Evolutionary conservation across 2,113 vertebrate species (phyloP).

Genomic region (Brachionichthys hirsutus): DNA sequence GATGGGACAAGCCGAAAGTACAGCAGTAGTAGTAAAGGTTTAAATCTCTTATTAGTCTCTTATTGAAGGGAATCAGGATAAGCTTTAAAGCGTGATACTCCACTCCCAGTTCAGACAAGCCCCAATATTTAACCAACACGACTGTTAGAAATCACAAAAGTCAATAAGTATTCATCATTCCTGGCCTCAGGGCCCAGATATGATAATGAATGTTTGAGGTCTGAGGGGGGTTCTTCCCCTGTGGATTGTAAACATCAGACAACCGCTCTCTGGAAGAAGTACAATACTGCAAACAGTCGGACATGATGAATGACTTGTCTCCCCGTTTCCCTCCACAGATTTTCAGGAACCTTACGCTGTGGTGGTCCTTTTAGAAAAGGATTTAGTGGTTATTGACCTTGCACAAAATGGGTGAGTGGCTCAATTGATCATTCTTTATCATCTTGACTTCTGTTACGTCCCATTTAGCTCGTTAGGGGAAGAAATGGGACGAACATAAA

Average conservation of each 20-base stretch:
- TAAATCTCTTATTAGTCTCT: slow-evolving; percentile 9
- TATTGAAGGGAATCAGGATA: background rate
- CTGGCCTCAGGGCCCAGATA: slow-evolving; percentile 42
- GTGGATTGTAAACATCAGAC: slow-evolving; percentile 36
- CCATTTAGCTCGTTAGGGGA: too few species aligned
- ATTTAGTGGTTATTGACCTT: slow-evolving; percentile 98
- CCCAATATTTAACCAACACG: slow-evolving; percentile 41
- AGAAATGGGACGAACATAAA: too few species aligned
- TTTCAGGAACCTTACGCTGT: slow-evolving; percentile 99
- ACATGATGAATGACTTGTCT: slow-evolving; percentile 20
- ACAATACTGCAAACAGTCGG: background rate
- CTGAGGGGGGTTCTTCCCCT: slow-evolving; percentile 21
- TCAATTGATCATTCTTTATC: slow-evolving; percentile 4
- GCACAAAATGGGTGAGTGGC: slow-evolving; percentile 96
- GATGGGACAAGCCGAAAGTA: too few species aligned
- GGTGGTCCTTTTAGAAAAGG: slow-evolving; percentile 97
- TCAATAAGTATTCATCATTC: slow-evolving; percentile 30
- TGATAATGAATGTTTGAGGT: slow-evolving; percentile 46
- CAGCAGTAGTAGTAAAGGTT: slow-evolving; percentile 12
- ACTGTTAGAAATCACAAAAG: slow-evolving; percentile 30
- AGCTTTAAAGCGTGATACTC: slow-evolving; percentile 4
- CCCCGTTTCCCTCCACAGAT: slow-evolving; percentile 76
- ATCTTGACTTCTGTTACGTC: background rate
- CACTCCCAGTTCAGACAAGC: slow-evolving; percentile 17
- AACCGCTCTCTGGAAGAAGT: slow-evolving; percentile 35